Conservation (phyloP, 2,113 vertebrate species). For the Narcine bancroftii region DNA sequence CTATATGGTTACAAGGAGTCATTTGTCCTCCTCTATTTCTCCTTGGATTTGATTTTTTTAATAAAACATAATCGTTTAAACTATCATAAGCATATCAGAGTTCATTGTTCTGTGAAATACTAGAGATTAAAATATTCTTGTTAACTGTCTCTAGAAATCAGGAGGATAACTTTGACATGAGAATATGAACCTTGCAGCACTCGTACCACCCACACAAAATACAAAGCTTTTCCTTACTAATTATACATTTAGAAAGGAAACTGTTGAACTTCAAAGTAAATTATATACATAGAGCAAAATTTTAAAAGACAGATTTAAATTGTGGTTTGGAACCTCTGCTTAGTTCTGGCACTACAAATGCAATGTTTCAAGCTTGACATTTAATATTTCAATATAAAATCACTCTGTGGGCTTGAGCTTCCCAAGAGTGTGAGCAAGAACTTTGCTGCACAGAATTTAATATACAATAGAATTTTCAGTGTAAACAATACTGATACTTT, state of each 20-base stretch:
- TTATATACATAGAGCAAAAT: constrained; percentile 6
- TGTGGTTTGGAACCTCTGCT: constrained; percentile 35
- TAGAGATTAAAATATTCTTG: constrained; percentile 29
- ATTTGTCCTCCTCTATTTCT: too few species aligned
- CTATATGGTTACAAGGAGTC: too few species aligned
- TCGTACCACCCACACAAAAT: constrained; percentile 21
- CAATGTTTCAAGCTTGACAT: constrained; percentile 36
- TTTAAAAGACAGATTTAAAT: constrained; percentile 28
- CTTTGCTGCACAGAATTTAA: background rate
- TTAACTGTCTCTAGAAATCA: constrained; percentile 11
- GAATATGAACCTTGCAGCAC: constrained; percentile 5
- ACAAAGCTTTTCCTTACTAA: constrained; percentile 35
- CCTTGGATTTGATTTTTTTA: background rate
- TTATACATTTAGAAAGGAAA: background rate
- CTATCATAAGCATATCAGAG: background rate
- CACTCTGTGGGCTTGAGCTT: background rate
- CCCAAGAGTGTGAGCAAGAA: background rate
- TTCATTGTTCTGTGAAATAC: constrained; percentile 29
- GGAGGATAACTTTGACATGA: background rate
- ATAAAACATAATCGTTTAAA: background rate
- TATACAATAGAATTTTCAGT: background rate
- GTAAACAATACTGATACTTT: constrained; percentile 6
- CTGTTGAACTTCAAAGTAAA: constrained; percentile 3
- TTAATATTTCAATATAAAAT: constrained; percentile 38
- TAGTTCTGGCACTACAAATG: constrained; percentile 5